Percentiles rank a stretch among this genome's conserved stretches.
Conservation (phyloP, 1,140 invertebrate genomes). For the Rhizoglyphus robini region DNA sequence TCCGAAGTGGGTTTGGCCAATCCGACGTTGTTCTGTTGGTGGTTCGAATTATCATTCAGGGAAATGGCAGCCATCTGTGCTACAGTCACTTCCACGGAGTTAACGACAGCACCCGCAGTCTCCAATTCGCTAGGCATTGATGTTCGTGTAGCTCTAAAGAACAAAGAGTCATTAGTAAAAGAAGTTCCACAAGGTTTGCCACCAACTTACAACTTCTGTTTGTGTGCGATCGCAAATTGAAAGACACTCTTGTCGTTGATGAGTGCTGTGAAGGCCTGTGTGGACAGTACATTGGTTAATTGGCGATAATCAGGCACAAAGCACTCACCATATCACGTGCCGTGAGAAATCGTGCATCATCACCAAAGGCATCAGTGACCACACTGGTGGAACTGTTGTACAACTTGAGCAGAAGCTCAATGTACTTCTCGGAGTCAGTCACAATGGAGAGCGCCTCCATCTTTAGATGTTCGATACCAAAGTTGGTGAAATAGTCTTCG, state of each 20-base stretch:
- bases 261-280: conserved; percentile 80
- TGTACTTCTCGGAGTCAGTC: conserved; percentile 97
- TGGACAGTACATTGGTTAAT: too few species aligned
- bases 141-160: too few species aligned
- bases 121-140: too few species aligned
- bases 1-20: not conserved
- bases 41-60: not conserved
- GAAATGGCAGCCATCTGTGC: not conserved
- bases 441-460: conserved; percentile 89
- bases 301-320: not conserved
- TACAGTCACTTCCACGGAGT: not conserved
- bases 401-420: conserved; percentile 80
- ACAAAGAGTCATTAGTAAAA: too few species aligned
- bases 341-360: conserved; percentile 93
- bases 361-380: conserved; percentile 84
- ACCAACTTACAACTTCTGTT: not conserved
- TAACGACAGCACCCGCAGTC: too few species aligned
- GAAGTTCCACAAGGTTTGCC: too few species aligned
- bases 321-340: conserved; percentile 80
- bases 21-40: not conserved
- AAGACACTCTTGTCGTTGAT: conserved; percentile 75
- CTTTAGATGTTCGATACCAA: conserved; percentile 92
- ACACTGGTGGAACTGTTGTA: conserved; percentile 82
- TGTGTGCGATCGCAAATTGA: not conserved
- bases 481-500: conserved; percentile 79